A percentile compares a stretch with the other conserved stretches of the same genome.
Conservation (phyloP, 1,140 invertebrate species). For the Leguminivora glycinivorella region DNA sequence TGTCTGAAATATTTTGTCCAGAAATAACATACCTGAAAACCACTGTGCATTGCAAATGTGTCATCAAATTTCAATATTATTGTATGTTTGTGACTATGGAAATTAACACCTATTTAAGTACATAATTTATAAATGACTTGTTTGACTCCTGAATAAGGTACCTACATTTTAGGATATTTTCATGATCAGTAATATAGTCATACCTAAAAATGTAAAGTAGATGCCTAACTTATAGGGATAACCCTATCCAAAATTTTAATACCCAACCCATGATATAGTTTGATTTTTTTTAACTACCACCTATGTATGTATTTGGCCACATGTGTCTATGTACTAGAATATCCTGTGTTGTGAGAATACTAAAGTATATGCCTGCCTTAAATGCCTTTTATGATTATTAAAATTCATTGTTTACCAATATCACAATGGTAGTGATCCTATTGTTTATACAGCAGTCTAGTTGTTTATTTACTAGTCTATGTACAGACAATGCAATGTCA, state of each 20-base stretch:
- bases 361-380: too few species aligned
- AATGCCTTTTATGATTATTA: too few species aligned
- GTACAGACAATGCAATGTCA: constrained; percentile 9
- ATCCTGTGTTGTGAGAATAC: too few species aligned
- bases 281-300: too few species aligned
- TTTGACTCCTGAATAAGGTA: not conserved
- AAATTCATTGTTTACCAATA: not conserved
- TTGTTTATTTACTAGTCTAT: not conserved
- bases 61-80: not conserved
- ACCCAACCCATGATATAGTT: too few species aligned
- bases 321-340: too few species aligned
- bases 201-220: too few species aligned
- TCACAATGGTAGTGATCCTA: not conserved
- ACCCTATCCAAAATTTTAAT: too few species aligned
- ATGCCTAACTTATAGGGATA: too few species aligned
- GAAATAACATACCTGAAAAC: not conserved
- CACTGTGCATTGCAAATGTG: not conserved
- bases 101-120: not conserved
- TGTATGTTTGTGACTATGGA: not conserved
- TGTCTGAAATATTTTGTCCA: not conserved
- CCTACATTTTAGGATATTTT: too few species aligned
- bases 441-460: not conserved
- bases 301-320: too few species aligned
- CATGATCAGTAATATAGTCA: too few species aligned
- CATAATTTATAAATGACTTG: not conserved